phyloP scores from a whole-genome alignment of 2,797 vertebrate genomes.

The Mormyrops boulengeri region DNA sequence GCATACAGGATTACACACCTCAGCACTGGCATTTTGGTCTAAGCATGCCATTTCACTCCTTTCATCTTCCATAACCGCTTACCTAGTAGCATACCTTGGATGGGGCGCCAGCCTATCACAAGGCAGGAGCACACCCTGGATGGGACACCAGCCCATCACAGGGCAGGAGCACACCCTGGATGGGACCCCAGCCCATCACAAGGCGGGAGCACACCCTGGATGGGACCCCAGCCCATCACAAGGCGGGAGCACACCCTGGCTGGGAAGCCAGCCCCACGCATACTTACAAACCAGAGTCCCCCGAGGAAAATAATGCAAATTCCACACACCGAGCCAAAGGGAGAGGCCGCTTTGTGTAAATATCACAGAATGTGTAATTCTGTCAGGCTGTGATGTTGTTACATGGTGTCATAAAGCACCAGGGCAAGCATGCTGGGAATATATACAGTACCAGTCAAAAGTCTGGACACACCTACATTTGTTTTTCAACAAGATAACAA shows the following conservation, averaged over 20 bases:
- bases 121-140: background rate
- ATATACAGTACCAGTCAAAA: too few relatives aligned
- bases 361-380: background rate
- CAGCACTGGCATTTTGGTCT: background rate
- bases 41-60: background rate
- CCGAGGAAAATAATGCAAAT: background rate
- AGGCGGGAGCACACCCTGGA: background rate
- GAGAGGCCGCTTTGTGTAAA: background rate
- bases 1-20: background rate
- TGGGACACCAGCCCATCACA: background rate
- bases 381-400: background rate
- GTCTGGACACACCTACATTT: too few relatives aligned
- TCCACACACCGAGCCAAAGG: background rate
- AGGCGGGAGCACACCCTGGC: background rate
- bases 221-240: too few relatives aligned
- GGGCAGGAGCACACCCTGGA: background rate
- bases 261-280: background rate
- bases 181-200: background rate
- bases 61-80: background rate
- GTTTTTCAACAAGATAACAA: too few relatives aligned
- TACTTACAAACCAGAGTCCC: background rate
- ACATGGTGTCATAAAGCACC: background rate
- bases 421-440: background rate
- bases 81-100: background rate
- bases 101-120: background rate